phyloP scores from a whole-genome alignment of 2,113 vertebrate species.

The Lepisosteus osseus region DNA sequence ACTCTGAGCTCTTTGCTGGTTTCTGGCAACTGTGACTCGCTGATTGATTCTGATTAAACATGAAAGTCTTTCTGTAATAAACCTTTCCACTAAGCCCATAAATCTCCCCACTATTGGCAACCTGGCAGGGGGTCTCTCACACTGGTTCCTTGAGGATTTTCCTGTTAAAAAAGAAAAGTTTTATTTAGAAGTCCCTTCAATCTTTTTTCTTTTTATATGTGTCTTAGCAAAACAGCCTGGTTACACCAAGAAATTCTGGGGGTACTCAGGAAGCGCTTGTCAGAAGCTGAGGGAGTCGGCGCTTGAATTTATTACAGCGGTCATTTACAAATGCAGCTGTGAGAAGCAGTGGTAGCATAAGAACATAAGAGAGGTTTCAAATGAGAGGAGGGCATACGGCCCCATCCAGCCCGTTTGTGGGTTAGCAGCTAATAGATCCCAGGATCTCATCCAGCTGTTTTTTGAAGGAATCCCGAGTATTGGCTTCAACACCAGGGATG shows the following conservation, averaged over 20 bases:
- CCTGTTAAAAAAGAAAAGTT: not conserved
- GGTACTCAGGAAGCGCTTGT: not conserved
- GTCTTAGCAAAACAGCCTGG: not conserved
- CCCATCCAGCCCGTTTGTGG: too few species aligned
- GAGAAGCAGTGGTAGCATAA: too few species aligned
- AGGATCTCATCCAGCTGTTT: too few species aligned
- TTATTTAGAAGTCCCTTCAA: not conserved
- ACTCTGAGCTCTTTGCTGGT: not conserved
- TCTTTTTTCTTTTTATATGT: not conserved
- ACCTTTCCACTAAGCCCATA: not conserved
- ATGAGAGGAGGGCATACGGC: too few species aligned
- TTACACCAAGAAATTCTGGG: not conserved
- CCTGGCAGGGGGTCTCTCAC: not conserved
- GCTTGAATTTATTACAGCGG: too few species aligned
- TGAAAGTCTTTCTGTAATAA: not conserved
- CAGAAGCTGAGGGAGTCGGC: not conserved
- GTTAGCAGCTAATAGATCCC: too few species aligned
- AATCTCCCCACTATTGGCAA: not conserved
- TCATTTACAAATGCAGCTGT: too few species aligned
- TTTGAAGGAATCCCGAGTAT: too few species aligned
- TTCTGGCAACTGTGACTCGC: not conserved
- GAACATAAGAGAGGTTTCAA: too few species aligned
- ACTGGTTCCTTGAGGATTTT: not conserved
- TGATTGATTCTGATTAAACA: not conserved
- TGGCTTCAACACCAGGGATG: too few species aligned